Evolutionary conservation across 1,140 invertebrate species (phyloP), one percentile per base, ranked within the genome.

Genomic region (Drosophila virilis): DNA sequence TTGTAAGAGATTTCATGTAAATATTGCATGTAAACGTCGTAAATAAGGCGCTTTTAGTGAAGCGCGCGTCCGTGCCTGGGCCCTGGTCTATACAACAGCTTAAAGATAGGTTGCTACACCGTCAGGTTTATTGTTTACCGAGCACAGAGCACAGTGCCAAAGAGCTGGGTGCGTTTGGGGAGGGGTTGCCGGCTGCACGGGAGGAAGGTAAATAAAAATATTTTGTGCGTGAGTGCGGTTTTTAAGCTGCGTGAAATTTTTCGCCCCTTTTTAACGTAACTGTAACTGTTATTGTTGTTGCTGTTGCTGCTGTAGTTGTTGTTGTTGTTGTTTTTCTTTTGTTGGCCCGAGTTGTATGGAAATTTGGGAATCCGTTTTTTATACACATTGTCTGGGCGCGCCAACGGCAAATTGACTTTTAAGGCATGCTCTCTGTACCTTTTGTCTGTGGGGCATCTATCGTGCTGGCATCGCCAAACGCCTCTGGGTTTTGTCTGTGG

Each of bases 151-250:
- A 13, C 22, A 65, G 59, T 48, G n/a, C 52, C n/a, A 59, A 46
- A 40, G 64, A 54, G 55, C 6, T 9, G 7, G 10, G 15, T 48
- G 42, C 7, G n/a, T 2, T 9, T 7, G 45, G 9, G 8, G 13
- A 12, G n/a, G 38, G 43, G 65, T 7, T 15, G n/a, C 37, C 33
- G 8, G 54, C 38, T 13, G 50, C 32, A 9, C 57, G 17, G 32
- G 28, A 59, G 32, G 68, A 84, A 86, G 83, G 83, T 88, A 86
- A 86, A 86, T 88, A 86, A 79, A 88, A 88, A 89, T 88, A 88
- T 88, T 80, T 88, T 89, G 83, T 88, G 83, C 83, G 83, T 88
- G 83, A 89, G 84, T 88, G 83, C 84, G 83, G 83, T 88, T 88
- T 88, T 88, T 89, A 88, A 88, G 83, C 84, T 89, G 83, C 83